Evolutionary conservation across 1,140 invertebrate genomes (phyloP).

Genomic region (Leptoteleia sp.): DNA sequence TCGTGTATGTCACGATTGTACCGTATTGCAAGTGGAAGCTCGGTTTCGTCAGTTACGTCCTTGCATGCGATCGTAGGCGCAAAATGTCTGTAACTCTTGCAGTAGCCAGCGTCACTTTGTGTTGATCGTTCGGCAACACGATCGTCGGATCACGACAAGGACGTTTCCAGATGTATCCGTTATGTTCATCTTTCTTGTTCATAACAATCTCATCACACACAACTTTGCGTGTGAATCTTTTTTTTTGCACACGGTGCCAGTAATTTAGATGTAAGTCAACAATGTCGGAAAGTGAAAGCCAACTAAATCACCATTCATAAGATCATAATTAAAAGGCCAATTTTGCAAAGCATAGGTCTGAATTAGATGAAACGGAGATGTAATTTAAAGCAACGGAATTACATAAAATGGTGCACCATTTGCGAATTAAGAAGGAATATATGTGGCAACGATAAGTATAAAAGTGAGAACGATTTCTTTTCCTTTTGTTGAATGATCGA

Average conservation of each 20-base stretch:
- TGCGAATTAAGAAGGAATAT: too few relatives aligned
- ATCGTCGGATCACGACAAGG: conserved; percentile 45
- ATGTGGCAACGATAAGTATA: too few relatives aligned
- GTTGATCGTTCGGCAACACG: conserved; percentile 34
- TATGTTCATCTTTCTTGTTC: conserved; percentile 21
- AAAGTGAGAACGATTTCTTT: too few relatives aligned
- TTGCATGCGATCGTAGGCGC: conserved; percentile 22
- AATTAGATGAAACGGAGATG: not conserved
- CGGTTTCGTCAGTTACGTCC: not conserved
- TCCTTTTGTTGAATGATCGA: too few relatives aligned
- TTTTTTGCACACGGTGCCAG: conserved; percentile 19
- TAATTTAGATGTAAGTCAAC: conserved; percentile 34
- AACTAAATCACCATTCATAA: conserved; percentile 17
- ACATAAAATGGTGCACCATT: too few relatives aligned
- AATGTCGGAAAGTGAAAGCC: conserved; percentile 41
- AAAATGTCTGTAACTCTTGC: conserved; percentile 21
- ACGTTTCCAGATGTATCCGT: conserved; percentile 38
- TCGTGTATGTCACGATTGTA: conserved; percentile 16
- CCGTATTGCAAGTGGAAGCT: conserved; percentile 9
- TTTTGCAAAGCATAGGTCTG: conserved; percentile 5
- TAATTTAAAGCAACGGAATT: not conserved
- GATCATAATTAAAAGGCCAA: conserved; percentile 30
- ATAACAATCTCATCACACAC: conserved; percentile 34
- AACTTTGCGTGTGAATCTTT: conserved; percentile 36
- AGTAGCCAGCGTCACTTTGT: conserved; percentile 33